A percentile compares a stretch with the other conserved stretches of the same genome.
phyloP scores from a whole-genome alignment of 2,797 vertebrate genomes.

The Gymnocypris eckloni region DNA sequence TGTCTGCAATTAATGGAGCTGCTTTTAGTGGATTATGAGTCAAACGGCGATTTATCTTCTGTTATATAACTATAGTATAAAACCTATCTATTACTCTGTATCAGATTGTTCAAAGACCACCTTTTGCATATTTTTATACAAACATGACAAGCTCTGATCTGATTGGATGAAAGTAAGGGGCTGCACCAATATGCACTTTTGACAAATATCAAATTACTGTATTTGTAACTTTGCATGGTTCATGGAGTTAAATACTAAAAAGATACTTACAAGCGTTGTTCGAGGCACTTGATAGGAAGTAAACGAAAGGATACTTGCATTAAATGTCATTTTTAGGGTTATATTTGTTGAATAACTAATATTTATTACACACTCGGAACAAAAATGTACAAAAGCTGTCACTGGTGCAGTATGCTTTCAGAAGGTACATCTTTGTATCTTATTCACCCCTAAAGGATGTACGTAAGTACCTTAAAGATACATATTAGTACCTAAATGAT shows the following conservation, averaged over 20 bases:
- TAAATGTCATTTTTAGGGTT: background rate
- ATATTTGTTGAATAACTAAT: background rate
- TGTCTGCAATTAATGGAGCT: constrained; percentile 14
- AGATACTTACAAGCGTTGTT: background rate
- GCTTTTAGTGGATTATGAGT: background rate
- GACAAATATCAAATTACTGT: background rate
- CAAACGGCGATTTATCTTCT: background rate
- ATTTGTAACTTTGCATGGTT: background rate
- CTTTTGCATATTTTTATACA: background rate
- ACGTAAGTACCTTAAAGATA: too few species aligned
- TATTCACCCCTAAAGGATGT: too few species aligned
- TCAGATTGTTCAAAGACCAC: background rate
- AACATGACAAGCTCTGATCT: background rate
- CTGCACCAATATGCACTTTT: background rate
- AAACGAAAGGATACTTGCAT: background rate
- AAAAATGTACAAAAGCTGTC: background rate
- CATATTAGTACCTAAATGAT: too few species aligned
- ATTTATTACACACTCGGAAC: background rate
- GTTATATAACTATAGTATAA: background rate
- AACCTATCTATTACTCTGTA: background rate
- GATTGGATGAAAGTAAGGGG: background rate
- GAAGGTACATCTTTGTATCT: too few species aligned
- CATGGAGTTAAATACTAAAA: background rate
- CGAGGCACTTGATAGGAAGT: background rate
- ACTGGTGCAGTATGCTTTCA: background rate